Base-by-base conservation (phyloP, 2,113 vertebrate genomes). In the Mus pahari region DNA sequence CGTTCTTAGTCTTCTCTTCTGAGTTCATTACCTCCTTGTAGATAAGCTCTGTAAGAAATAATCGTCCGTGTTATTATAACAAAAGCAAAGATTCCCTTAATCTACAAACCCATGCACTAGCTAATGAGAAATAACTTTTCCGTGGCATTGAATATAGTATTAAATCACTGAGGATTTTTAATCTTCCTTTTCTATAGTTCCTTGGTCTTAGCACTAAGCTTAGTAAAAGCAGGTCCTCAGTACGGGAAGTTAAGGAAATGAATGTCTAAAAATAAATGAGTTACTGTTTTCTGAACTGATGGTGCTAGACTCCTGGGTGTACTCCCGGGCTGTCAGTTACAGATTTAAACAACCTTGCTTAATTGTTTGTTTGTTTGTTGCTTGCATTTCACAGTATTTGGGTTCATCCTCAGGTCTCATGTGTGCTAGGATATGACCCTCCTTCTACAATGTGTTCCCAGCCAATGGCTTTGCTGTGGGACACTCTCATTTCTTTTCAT, bases 21-120 rank as follows among this genome's bases (percentile, higher is more conserved):
- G 99, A 99, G 98, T 99, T 99, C 99, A 99, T 99, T 98, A 99
- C 99, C 98, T 99, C 99, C 99, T 99, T 99, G 98, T 99, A 99
- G 98, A 99, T 99, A 93, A 99, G 98, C 98, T 99, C 99, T 99
- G 98, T 19, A 97, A 98, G 68, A 97, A 39, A 98, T 31, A 97
- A 94, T 92, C 53, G 39, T 20, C 28, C 62, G 39, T 82, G 53
- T 97, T 95, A 98, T 96, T 94, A 97, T 74, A 74, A 89, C 20
- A 53, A 64, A 17, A 70, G 24, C 58, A 45, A 84, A 45, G 81
- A 92, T n/a, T 75, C n/a, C 36, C 1, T 66, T 92, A 62, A 24
- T 70, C 31, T 48, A 58, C 33, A 98, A 28, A 55, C 78, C 71
- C 58, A 95, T 33, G 26, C 1, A 81, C 42, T 81, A 28, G 0